phyloP scores from a whole-genome alignment of 2,888 invertebrate species.

The Escarpia spicata region DNA sequence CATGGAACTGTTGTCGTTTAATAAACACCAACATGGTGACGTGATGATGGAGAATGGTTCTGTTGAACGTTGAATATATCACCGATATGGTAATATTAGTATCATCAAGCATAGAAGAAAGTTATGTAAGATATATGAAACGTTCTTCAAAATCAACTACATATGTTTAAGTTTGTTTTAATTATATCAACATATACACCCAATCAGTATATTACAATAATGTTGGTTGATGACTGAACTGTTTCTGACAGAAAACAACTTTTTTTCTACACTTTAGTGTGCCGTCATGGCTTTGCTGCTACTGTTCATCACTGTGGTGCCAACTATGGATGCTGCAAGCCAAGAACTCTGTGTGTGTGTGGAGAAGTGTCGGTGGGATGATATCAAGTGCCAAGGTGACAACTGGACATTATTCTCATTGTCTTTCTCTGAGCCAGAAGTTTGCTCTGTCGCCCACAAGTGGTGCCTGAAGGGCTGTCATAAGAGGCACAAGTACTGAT shows the following conservation, averaged over 20 bases:
- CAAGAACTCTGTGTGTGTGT: neutral
- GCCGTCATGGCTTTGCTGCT: neutral
- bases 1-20: neutral
- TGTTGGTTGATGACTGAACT: neutral
- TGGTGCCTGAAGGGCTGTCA: neutral
- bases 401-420: neutral
- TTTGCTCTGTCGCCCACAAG: neutral
- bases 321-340: neutral
- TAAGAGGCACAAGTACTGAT: neutral
- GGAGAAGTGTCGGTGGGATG: neutral
- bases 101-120: neutral
- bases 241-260: neutral
- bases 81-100: neutral
- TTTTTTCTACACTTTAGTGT: neutral
- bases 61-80: neutral
- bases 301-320: neutral
- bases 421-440: conserved; percentile 2
- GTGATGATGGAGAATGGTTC: neutral
- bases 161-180: too few relatives aligned
- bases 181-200: too few relatives aligned
- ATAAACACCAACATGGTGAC: neutral
- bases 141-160: too few relatives aligned
- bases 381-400: neutral
- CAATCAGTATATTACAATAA: neutral
- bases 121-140: neutral